Conservation (phyloP, 2,113 vertebrate genomes). For the Scatophagus argus region DNA sequence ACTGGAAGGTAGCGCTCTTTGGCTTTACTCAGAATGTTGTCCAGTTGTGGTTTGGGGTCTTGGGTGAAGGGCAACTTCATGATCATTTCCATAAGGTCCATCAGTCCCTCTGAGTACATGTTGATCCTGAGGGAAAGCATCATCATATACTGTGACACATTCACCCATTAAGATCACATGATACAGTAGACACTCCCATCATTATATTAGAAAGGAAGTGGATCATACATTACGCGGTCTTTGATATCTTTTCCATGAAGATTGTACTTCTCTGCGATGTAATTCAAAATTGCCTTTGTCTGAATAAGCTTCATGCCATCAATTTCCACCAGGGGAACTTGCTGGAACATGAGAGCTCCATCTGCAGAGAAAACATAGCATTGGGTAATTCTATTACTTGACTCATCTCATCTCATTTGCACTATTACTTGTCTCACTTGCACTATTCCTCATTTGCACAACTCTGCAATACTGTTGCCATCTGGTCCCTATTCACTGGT, state of each 20-base stretch:
- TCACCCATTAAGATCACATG: background rate
- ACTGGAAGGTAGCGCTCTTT: slow-evolving; percentile 87
- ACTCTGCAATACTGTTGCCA: too few species aligned
- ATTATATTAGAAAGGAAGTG: background rate
- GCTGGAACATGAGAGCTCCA: slow-evolving; percentile 89
- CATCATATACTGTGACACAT: background rate
- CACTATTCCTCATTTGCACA: too few species aligned
- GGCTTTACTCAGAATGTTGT: slow-evolving; percentile 80
- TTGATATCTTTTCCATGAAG: slow-evolving; percentile 89
- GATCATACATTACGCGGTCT: slow-evolving; percentile 87
- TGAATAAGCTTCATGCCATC: slow-evolving; percentile 94
- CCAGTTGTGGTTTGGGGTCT: slow-evolving; percentile 77
- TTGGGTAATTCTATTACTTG: too few species aligned
- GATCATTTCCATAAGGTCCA: slow-evolving; percentile 88
- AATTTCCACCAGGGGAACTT: slow-evolving; percentile 93
- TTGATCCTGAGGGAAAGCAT: slow-evolving; percentile 84
- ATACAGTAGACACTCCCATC: too few species aligned
- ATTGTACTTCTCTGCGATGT: slow-evolving; percentile 92
- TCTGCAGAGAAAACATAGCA: slow-evolving; percentile 58
- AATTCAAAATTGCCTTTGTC: slow-evolving; percentile 89
- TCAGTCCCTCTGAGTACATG: slow-evolving; percentile 89
- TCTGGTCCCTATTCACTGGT: too few species aligned
- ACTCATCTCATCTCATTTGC: too few species aligned
- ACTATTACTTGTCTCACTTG: too few species aligned
- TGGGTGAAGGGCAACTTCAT: slow-evolving; percentile 80